Conservation (phyloP, 2,113 vertebrate genomes). For the Calidris pygmaea region DNA sequence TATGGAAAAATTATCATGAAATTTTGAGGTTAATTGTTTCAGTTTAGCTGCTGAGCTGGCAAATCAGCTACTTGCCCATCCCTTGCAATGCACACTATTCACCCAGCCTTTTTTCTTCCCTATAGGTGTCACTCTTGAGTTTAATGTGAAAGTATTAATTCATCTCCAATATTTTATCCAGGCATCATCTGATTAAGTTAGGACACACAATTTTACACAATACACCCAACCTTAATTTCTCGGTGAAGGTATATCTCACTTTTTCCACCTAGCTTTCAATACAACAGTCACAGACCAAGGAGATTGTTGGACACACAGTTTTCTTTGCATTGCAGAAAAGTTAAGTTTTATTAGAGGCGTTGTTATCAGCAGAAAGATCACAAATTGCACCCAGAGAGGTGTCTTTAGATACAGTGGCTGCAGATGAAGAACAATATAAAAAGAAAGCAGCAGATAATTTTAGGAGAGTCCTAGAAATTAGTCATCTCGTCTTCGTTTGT, state of each 20-base stretch:
- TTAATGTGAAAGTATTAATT: not conserved
- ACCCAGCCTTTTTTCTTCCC: not conserved
- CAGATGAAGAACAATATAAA: not conserved
- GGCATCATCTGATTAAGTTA: not conserved
- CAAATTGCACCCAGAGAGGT: not conserved
- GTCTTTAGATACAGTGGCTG: not conserved
- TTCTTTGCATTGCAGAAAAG: conserved; percentile 38
- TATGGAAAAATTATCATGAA: not conserved
- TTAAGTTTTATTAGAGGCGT: conserved; percentile 23
- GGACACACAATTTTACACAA: not conserved
- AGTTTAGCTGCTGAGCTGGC: not conserved
- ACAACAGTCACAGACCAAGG: not conserved
- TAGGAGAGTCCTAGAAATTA: not conserved
- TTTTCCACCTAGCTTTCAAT: not conserved
- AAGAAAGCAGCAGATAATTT: not conserved
- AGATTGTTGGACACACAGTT: not conserved
- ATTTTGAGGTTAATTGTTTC: not conserved
- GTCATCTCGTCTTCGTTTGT: not conserved
- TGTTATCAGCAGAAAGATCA: not conserved
- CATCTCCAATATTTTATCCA: not conserved
- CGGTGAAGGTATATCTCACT: not conserved
- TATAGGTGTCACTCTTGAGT: conserved; percentile 45
- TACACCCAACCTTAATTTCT: not conserved
- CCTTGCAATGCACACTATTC: rapidly evolving
- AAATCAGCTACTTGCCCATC: not conserved